Conservation (phyloP, 2,888 invertebrate species). For the Protonemura montana region DNA sequence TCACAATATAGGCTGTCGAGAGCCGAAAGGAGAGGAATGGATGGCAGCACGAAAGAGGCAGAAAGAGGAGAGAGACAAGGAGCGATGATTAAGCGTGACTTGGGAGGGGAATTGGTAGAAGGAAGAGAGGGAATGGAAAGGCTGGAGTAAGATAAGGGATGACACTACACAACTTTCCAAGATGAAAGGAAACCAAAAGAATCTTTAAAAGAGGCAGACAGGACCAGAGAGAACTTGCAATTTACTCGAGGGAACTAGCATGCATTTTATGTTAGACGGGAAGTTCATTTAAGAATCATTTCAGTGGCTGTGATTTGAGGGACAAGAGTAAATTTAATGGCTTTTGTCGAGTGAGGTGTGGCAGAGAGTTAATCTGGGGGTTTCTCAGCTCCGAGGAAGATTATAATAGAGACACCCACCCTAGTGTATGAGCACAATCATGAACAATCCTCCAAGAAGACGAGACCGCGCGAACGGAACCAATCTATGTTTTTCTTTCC, state of each 20-base stretch:
- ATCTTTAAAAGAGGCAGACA: neutral
- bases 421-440: neutral
- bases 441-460: neutral
- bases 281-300: neutral
- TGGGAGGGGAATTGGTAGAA: neutral
- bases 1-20: neutral
- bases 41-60: neutral
- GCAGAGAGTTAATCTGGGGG: neutral
- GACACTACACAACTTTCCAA: constrained; percentile 20
- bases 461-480: neutral
- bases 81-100: constrained; percentile 23
- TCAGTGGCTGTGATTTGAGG: neutral
- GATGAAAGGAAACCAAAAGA: constrained; percentile 26
- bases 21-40: constrained; percentile 18
- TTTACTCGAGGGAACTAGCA: neutral
- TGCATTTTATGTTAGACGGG: neutral
- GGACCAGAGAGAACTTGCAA: neutral
- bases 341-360: neutral
- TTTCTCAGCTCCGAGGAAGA: neutral
- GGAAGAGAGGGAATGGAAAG: neutral
- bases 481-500: neutral
- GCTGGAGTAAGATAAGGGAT: constrained; percentile 19
- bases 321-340: neutral
- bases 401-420: neutral
- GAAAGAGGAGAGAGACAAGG: constrained; percentile 19